Evolutionary conservation across 2,797 vertebrate genomes (phyloP), one percentile per base, ranked within the genome.

Genomic region (Anguilla megastoma): DNA sequence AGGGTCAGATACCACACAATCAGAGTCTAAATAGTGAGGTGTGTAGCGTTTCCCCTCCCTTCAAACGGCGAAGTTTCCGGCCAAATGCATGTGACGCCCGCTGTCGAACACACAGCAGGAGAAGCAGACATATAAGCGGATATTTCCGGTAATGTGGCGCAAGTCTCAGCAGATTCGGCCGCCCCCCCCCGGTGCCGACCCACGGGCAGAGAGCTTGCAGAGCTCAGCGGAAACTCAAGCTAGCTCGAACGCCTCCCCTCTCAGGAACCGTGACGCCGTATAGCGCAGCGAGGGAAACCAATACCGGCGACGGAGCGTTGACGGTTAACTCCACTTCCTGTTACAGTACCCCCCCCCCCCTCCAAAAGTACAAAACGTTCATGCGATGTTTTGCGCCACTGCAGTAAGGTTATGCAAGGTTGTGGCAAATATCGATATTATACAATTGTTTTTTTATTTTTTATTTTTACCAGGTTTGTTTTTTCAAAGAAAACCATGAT

Each of bases 161-260:
- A 87, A 88, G 85, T n/a, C 90, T 87, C 89, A 90, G 90, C 74
- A 71, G 90, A 88, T 89, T 79, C 54, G 88, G 63, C 30, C 85
- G 76, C 24, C 21, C 10, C 4, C 3, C 8, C 50, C 50, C 74
- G 88, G 74, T 87, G 86, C 88, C 84, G 86, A 82, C 88, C 84
- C 12, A 33, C 50, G 45, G 14, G 89, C 88, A 88, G 74, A 24
- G 85, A 86, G 89, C 86, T 86, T 89, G 69, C 41, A 52, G 12
- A 89, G 89, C 87, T 84, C 45, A 88, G 71, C 69, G 27, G 84
- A 87, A 83, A 54, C 87, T 86, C 71, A 88, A 90, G 82, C 80
- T 88, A 86, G 54, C 76, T 36, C 85, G 74, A 86, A 86, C 84
- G 87, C 33, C 84, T 88, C 86, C 90, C 89, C 50, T 88, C 89